Evolutionary conservation across 2,113 vertebrate genomes (phyloP).

Genomic region (Chionomys nivalis): DNA sequence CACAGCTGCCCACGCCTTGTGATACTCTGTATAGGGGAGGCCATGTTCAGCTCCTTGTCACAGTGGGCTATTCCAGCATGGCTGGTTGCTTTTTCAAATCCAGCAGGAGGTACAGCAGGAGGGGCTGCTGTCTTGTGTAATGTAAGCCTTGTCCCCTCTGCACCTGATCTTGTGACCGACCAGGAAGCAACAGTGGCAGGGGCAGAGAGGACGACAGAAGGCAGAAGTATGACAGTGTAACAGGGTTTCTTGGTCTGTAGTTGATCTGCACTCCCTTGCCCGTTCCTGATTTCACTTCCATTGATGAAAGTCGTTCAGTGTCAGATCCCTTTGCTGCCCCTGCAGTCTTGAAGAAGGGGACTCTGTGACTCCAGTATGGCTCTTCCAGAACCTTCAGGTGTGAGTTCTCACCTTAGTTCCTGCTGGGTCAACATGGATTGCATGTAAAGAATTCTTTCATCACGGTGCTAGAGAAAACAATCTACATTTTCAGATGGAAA

Average conservation of each 20-base stretch:
- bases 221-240: background rate
- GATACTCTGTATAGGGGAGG: background rate
- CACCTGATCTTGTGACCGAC: background rate
- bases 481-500: constrained; percentile 22
- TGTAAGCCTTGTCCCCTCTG: background rate
- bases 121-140: background rate
- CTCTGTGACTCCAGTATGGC: background rate
- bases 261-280: background rate
- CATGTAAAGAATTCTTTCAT: constrained; percentile 13
- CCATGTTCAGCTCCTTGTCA: background rate
- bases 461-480: background rate
- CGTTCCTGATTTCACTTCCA: background rate
- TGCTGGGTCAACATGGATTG: background rate
- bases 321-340: background rate
- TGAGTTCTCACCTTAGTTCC: background rate
- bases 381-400: background rate
- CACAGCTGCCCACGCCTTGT: background rate
- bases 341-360: background rate
- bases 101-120: background rate
- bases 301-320: background rate
- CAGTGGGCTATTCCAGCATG: background rate
- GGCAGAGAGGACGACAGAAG: background rate
- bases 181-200: background rate
- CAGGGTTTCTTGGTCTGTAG: background rate
- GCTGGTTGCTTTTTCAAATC: background rate